Conservation (phyloP, 1,140 invertebrate genomes). For the Battus philenor region DNA sequence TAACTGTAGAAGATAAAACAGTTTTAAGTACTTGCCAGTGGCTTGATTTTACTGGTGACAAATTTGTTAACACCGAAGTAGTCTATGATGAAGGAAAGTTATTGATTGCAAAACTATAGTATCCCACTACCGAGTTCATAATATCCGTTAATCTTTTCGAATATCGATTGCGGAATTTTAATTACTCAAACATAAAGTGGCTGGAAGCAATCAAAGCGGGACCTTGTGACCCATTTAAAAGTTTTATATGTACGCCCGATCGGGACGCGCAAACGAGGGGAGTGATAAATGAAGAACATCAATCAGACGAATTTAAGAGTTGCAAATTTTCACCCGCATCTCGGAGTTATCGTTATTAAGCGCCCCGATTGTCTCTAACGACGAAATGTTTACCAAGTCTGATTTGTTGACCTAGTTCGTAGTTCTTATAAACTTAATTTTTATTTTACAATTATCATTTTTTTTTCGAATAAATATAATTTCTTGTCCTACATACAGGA, state of each 20-base stretch:
- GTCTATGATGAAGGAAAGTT: not conserved
- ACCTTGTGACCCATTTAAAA: conserved; percentile 73
- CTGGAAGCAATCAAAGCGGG: conserved; percentile 50
- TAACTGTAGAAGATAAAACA: too few relatives aligned
- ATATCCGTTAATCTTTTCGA: not conserved
- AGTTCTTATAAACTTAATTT: too few relatives aligned
- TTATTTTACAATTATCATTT: too few relatives aligned
- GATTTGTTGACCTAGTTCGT: not conserved
- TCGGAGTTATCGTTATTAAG: conserved; percentile 42
- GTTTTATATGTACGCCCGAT: conserved; percentile 56
- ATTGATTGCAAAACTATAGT: not conserved
- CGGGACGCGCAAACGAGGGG: conserved; percentile 52
- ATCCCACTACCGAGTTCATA: not conserved
- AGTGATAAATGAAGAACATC: conserved; percentile 72
- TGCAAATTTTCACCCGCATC: conserved; percentile 56
- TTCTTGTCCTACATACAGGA: too few relatives aligned
- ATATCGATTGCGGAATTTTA: conserved; percentile 64
- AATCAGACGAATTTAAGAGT: conserved; percentile 69
- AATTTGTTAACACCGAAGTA: too few relatives aligned
- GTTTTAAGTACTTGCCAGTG: too few relatives aligned
- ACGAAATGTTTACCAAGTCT: conserved; percentile 22
- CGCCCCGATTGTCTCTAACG: conserved; percentile 38
- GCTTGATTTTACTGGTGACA: too few relatives aligned
- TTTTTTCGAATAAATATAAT: too few relatives aligned
- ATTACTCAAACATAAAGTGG: conserved; percentile 52